These are phyloP conservation scores for Colinus virginianus DNA, from an alignment of 2,113 vertebrate genomes.

Conservation along the genomic window DNA sequence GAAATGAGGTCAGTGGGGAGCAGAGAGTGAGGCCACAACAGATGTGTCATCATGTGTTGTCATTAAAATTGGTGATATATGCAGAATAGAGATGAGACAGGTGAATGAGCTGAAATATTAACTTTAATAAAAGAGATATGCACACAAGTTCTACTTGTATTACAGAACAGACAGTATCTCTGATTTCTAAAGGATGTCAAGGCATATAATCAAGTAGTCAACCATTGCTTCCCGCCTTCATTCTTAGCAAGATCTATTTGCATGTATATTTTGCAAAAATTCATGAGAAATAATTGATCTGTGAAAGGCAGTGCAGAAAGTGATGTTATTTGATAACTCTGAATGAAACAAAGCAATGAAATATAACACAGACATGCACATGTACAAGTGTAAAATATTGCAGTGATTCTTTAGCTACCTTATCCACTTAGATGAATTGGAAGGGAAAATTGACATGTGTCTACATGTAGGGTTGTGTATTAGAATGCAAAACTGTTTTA, in stretches of 20 bases:
- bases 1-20: neutral
- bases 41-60: neutral
- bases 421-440: neutral
- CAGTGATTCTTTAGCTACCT: neutral
- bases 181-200: neutral
- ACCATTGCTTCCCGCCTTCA: neutral
- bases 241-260: neutral
- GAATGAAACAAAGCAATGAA: neutral
- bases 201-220: neutral
- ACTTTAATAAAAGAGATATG: neutral
- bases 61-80: neutral
- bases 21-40: neutral
- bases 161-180: neutral
- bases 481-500: neutral
- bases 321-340: neutral
- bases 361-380: neutral
- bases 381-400: neutral
- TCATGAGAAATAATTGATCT: neutral
- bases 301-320: neutral
- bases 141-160: neutral
- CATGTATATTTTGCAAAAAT: neutral
- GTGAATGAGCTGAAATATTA: neutral
- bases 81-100: neutral
- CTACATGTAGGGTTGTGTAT: neutral
- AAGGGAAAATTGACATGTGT: neutral